These are phyloP conservation scores for Coleophora deauratella DNA, from an alignment of 2,888 invertebrate species.

Conservation along the genomic window DNA sequence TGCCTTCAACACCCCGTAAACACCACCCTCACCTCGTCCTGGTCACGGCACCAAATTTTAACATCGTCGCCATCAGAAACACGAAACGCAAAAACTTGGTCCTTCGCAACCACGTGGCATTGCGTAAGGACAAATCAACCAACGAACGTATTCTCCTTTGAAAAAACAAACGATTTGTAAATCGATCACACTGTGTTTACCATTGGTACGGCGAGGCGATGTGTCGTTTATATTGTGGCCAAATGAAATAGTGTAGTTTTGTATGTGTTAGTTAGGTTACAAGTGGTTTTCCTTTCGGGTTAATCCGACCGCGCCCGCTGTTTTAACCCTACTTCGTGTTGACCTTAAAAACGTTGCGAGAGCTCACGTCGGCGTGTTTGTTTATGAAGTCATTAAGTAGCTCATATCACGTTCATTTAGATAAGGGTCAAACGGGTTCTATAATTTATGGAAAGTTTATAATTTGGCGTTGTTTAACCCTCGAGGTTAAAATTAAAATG, in stretches of 20 bases:
- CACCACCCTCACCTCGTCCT: not conserved
- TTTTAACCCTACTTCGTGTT: slow-evolving; percentile 53
- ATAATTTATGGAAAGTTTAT: too few relatives aligned
- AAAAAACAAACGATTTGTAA: slow-evolving; percentile 51
- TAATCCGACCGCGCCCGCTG: slow-evolving; percentile 57
- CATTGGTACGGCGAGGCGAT: slow-evolving; percentile 29
- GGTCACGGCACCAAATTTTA: too few relatives aligned
- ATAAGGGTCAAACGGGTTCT: not conserved
- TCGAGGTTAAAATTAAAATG: too few relatives aligned
- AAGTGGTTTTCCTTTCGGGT: slow-evolving; percentile 39
- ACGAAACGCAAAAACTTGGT: not conserved
- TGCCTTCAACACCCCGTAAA: slow-evolving; percentile 30
- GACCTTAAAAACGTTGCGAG: slow-evolving; percentile 50
- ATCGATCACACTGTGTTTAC: slow-evolving; percentile 59
- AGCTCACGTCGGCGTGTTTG: slow-evolving; percentile 35
- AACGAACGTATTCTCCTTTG: slow-evolving; percentile 50
- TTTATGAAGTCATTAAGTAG: slow-evolving; percentile 37
- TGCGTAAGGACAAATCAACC: slow-evolving; percentile 54
- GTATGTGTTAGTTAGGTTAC: slow-evolving; percentile 32
- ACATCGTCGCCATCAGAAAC: not conserved
- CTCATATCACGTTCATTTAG: slow-evolving; percentile 23
- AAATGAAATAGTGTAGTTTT: slow-evolving; percentile 34
- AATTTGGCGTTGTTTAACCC: too few relatives aligned
- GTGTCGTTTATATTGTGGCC: slow-evolving; percentile 31
- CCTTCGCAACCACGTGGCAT: slow-evolving; percentile 20